A percentile compares a stretch with the other conserved stretches of the same genome.
phyloP scores from a whole-genome alignment of 1,140 invertebrate species.

The Brachionus manjavacas region DNA sequence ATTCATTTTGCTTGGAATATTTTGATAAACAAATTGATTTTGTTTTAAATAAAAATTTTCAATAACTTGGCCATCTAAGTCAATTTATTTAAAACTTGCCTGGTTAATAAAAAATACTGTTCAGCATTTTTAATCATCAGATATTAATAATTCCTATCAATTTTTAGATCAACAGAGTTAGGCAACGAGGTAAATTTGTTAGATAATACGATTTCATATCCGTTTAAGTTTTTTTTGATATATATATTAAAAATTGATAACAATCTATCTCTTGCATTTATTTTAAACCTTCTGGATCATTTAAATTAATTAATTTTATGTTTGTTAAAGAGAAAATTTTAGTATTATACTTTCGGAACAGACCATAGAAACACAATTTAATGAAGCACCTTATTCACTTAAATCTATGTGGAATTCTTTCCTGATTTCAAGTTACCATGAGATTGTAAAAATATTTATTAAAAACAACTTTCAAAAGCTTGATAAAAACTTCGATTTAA shows the following conservation, averaged over 20 bases:
- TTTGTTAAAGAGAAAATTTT: neutral
- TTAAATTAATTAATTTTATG: neutral
- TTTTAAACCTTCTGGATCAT: neutral
- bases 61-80: neutral
- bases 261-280: neutral
- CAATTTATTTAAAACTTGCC: neutral
- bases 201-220: neutral
- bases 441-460: neutral
- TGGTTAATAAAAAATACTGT: neutral
- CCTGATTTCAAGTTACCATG: neutral
- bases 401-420: neutral
- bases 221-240: neutral
- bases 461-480: neutral
- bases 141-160: neutral
- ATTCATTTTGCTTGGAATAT: slow-evolving; percentile 21
- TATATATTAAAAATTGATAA: neutral
- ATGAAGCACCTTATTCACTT: neutral
- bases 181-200: neutral
- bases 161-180: neutral
- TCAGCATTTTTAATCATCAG: neutral
- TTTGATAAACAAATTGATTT: slow-evolving; percentile 7
- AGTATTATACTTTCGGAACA: neutral
- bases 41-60: neutral
- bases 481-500: neutral
- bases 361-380: neutral